phyloP scores from a whole-genome alignment of 2,113 vertebrate species.

The Myxocyprinus asiaticus region DNA sequence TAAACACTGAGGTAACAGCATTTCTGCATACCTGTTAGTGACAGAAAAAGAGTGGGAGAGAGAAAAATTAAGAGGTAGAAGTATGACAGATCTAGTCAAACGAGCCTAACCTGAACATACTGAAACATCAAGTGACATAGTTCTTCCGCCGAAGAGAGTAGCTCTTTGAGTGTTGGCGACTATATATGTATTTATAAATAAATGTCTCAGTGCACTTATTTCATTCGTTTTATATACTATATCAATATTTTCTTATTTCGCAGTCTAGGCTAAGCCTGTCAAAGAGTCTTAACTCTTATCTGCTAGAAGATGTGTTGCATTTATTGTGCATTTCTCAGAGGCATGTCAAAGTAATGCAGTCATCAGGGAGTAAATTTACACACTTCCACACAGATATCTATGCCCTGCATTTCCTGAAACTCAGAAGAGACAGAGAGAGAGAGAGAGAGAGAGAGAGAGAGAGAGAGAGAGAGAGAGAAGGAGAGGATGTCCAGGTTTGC shows the following conservation, averaged over 20 bases:
- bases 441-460: constrained; percentile 33
- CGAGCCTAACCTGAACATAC: constrained; percentile 35
- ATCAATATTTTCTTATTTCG: neutral
- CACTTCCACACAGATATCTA: constrained; percentile 19
- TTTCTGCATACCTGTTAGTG: neutral
- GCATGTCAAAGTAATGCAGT: neutral
- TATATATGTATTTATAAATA: too few relatives aligned
- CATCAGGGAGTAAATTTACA: neutral
- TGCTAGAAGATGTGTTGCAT: neutral
- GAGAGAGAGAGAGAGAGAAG: constrained; percentile 41
- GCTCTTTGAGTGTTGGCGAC: neutral
- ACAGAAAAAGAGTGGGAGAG: constrained; percentile 8
- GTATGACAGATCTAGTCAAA: constrained; percentile 33
- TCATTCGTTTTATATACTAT: too few relatives aligned
- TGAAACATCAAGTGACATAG: neutral
- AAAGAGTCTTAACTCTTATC: neutral
- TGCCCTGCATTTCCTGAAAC: constrained; percentile 17
- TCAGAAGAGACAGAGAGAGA: constrained; percentile 23
- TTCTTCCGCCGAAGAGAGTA: neutral
- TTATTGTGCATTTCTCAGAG: neutral
- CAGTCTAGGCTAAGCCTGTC: neutral
- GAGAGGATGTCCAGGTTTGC: constrained; percentile 52
- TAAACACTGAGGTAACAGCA: constrained; percentile 2
- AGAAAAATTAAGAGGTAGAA: neutral
- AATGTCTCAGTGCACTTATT: neutral